Percentiles rank a stretch among this genome's conserved stretches.
Evolutionary conservation across 2,113 vertebrate genomes (phyloP).

Genomic region (Gila orcuttii): DNA sequence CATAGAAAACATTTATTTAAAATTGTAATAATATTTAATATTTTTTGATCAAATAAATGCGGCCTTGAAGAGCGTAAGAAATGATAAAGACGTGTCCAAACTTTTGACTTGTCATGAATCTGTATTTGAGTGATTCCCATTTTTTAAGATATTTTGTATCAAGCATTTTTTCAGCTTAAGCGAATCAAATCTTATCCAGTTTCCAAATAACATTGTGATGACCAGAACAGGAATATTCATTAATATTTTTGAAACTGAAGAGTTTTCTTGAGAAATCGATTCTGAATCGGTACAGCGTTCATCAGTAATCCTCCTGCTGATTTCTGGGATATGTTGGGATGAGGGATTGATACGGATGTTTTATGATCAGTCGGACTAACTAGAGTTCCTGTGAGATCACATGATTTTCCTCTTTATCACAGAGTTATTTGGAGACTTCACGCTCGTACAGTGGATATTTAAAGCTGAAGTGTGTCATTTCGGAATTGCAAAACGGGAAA

Average conservation of each 20-base stretch:
- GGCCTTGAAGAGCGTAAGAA: neutral
- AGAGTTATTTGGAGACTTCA: slow-evolving; percentile 15
- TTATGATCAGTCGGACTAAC: neutral
- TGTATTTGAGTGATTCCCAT: neutral
- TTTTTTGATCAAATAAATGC: neutral
- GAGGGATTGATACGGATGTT: neutral
- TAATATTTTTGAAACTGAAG: neutral
- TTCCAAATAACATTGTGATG: slow-evolving; percentile 12
- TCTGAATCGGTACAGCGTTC: neutral
- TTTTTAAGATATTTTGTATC: neutral
- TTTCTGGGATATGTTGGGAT: neutral
- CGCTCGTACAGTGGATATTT: neutral
- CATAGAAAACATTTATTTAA: neutral
- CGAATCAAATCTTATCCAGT: neutral
- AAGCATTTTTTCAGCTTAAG: neutral
- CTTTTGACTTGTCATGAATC: neutral
- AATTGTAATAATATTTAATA: neutral
- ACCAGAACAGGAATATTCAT: neutral
- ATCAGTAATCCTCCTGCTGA: neutral
- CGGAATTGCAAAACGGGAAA: neutral
- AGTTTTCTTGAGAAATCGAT: neutral
- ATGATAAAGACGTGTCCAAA: neutral
- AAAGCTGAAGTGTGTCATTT: neutral
- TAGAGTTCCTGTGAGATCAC: slow-evolving; percentile 2
- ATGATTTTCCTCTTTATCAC: neutral